Conservation (phyloP, 2,888 invertebrate species). For the Ormyrus nitidulus region DNA sequence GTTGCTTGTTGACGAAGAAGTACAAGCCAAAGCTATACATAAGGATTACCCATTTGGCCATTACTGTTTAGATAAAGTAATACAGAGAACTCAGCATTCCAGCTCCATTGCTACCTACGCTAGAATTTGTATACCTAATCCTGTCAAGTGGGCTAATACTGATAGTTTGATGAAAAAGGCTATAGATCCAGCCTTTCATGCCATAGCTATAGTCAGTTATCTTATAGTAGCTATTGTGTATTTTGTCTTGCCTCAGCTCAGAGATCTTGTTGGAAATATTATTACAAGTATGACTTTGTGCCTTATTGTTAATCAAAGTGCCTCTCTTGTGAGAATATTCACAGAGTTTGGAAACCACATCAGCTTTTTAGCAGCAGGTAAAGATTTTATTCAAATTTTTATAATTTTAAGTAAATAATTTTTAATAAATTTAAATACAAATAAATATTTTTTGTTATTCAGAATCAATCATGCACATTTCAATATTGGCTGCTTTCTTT, state of each 20-base stretch:
- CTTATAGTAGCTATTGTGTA: conserved; percentile 86
- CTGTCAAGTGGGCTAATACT: conserved; percentile 84
- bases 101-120: conserved; percentile 82
- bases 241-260: conserved; percentile 87
- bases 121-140: conserved; percentile 84
- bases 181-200: conserved; percentile 86
- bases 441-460: conserved; percentile 66
- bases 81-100: conserved; percentile 75
- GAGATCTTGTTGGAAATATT: conserved; percentile 90
- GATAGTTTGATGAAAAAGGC: conserved; percentile 86
- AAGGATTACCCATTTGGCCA: conserved; percentile 85
- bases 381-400: conserved; percentile 59
- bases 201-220: conserved; percentile 83
- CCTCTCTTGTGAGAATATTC: conserved; percentile 86
- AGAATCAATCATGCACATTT: conserved; percentile 87
- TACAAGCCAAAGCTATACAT: conserved; percentile 72
- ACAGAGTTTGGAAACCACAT: conserved; percentile 88
- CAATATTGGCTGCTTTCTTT: conserved; percentile 88
- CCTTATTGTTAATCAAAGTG: conserved; percentile 85
- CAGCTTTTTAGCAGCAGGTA: conserved; percentile 88
- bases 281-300: conserved; percentile 89
- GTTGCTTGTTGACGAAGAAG: conserved; percentile 75
- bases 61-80: conserved; percentile 89
- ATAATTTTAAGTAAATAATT: conserved; percentile 16
- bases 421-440: not conserved